Percentiles rank a stretch among this genome's conserved stretches.
These are phyloP conservation scores for Pangasius macronema DNA, from an alignment of 2,797 vertebrate species.

Conservation along the genomic window DNA sequence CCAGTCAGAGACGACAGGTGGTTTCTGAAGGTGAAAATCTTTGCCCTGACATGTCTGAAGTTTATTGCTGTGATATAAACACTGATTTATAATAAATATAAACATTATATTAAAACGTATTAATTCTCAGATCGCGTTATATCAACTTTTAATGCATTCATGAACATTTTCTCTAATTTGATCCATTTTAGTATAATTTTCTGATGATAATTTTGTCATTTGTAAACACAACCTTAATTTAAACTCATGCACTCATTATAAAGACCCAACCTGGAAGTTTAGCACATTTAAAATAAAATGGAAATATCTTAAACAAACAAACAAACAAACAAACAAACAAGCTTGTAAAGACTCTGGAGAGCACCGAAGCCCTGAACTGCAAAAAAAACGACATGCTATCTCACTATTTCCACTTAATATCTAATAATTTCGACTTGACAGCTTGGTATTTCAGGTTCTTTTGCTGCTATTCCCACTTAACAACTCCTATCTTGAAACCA, in stretches of 20 bases:
- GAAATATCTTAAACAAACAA: not conserved
- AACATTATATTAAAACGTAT: not conserved
- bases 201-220: not conserved
- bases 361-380: not conserved
- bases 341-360: not conserved
- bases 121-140: not conserved
- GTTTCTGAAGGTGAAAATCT: slow-evolving; percentile 33
- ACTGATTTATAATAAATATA: not conserved
- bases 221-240: not conserved
- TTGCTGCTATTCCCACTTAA: not conserved
- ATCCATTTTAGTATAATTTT: too few relatives aligned
- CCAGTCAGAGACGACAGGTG: slow-evolving; percentile 12
- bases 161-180: not conserved
- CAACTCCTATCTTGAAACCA: not conserved
- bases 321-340: not conserved
- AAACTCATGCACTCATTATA: not conserved
- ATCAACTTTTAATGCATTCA: not conserved
- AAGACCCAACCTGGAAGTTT: too few relatives aligned
- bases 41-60: slow-evolving; percentile 35
- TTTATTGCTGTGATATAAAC: not conserved
- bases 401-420: not conserved
- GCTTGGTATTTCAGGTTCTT: not conserved
- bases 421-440: not conserved
- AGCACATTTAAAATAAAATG: not conserved
- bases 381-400: too few relatives aligned